Evolutionary conservation across 2,888 invertebrate genomes (phyloP).

Genomic region (Epirrita christyi): DNA sequence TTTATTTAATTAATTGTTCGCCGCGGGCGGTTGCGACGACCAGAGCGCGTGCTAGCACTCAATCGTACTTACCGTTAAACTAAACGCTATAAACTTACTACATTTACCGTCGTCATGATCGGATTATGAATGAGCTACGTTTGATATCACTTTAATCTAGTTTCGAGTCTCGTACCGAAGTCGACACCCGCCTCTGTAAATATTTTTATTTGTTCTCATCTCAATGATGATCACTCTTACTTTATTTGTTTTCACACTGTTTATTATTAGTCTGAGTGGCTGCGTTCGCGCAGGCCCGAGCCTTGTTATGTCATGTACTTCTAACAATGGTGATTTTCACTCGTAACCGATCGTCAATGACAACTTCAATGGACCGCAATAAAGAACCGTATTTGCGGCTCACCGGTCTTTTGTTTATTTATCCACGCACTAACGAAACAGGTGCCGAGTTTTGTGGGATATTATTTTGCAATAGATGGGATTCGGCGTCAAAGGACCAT

Average conservation of each 20-base stretch:
- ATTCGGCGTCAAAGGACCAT: slow-evolving; percentile 42
- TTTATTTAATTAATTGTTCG: slow-evolving; percentile 75
- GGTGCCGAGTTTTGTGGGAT: slow-evolving; percentile 57
- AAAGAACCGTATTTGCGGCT: slow-evolving; percentile 63
- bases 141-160: slow-evolving; percentile 56
- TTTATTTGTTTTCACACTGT: slow-evolving; percentile 57
- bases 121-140: slow-evolving; percentile 68
- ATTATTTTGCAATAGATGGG: slow-evolving; percentile 47
- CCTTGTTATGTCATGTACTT: slow-evolving; percentile 62
- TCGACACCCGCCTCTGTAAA: slow-evolving; percentile 41
- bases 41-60: slow-evolving; percentile 34
- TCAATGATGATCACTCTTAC: slow-evolving; percentile 49
- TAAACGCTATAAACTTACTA: slow-evolving; percentile 57
- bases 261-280: slow-evolving; percentile 40
- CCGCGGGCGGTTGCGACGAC: slow-evolving; percentile 58
- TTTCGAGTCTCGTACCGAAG: slow-evolving; percentile 45
- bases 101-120: slow-evolving; percentile 56
- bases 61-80: slow-evolving; percentile 52
- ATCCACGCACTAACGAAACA: slow-evolving; percentile 58
- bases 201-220: slow-evolving; percentile 47
- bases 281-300: slow-evolving; percentile 58
- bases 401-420: slow-evolving; percentile 60
- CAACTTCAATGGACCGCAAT: slow-evolving; percentile 64
- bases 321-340: slow-evolving; percentile 65
- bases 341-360: slow-evolving; percentile 65